Conservation (phyloP, 2,888 invertebrate species). For the Emmelina monodactyla region DNA sequence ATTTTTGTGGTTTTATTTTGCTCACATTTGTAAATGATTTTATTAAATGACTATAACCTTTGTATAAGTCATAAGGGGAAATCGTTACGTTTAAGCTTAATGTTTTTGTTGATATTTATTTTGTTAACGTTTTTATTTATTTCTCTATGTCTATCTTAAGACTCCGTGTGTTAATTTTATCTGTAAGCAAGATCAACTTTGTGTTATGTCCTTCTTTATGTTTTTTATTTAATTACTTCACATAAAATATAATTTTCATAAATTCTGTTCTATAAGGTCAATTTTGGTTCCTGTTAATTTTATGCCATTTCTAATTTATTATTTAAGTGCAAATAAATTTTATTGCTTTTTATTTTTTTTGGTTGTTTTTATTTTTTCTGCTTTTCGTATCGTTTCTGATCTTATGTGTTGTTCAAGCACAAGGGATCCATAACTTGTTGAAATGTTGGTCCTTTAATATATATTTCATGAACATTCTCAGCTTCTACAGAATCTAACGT, state of each 20-base stretch:
- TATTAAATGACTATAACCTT: slow-evolving; percentile 3
- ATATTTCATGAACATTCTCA: no score
- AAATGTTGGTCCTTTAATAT: no score
- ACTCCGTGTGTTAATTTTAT: slow-evolving; percentile 37
- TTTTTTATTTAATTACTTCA: slow-evolving; percentile 18
- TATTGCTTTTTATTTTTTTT: slow-evolving; percentile 53
- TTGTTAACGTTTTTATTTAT: slow-evolving; percentile 50
- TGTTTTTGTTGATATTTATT: slow-evolving; percentile 57
- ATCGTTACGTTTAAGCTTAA: slow-evolving; percentile 63
- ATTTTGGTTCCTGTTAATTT: slow-evolving; percentile 63
- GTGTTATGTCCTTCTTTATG: not conserved
- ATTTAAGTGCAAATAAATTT: slow-evolving; percentile 54
- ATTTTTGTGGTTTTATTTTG: slow-evolving; percentile 7
- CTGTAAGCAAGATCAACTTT: slow-evolving; percentile 4
- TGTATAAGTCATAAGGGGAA: slow-evolving; percentile 31
- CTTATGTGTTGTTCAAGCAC: no score
- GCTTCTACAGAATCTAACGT: no score
- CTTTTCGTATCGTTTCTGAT: not conserved
- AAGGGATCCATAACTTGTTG: no score
- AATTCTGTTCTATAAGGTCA: slow-evolving; percentile 9
- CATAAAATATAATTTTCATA: no score
- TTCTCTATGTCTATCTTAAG: slow-evolving; percentile 33
- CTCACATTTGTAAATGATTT: slow-evolving; percentile 8
- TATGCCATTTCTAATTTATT: slow-evolving; percentile 58
- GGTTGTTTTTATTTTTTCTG: slow-evolving; percentile 18